Base-by-base conservation (phyloP, 2,113 vertebrate genomes). In the Chunga burmeisteri region DNA sequence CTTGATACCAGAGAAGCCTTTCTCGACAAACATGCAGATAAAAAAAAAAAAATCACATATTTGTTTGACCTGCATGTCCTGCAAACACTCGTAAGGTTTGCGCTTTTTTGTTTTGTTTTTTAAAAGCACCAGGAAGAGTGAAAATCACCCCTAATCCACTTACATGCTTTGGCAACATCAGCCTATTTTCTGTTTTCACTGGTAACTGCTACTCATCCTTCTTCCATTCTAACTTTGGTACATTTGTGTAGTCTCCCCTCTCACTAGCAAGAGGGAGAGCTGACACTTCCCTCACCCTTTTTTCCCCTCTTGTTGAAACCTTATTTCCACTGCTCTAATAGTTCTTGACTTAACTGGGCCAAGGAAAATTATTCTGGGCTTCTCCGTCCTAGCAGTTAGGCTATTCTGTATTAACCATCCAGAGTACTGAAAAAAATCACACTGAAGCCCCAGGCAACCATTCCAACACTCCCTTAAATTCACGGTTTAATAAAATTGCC, bases 281-380 rank as follows among this genome's bases (percentile, higher is more conserved):
- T 93, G 97, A 91, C 50, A 85, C 7, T 5, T 90, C 62, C 46
- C 67, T 97, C 79, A 80, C 67, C 78, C 91, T 44, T 84, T 85
- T 79, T 50, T 38, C 50, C 50, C 53, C 74, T 95, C 91, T 89
- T 77, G 77, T 22, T 75, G 68, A 87, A 96, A 80, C 49, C 93
- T 93, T 96, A 87, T 79, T 95, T 94, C 93, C 84, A 87, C 80
- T 88, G 88, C 82, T 89, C 50, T 97, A 96, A 97, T 96, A 91
- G 85, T 30, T 97, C 85, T 92, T 96, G 97, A 97, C 95, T 97
- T 96, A 97, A 95, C 91, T 97, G 92, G 96, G 94, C 91, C 97
- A 97, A 94, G 86, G 81, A 90, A 96, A 97, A 97, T 95, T 96
- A 96, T 96, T 95, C 94, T 93, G 89, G 81, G 91, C 74, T 97